Percentiles rank a stretch among this genome's conserved stretches.
These are phyloP conservation scores for Hermetia illucens DNA, from an alignment of 1,140 invertebrate genomes.

Conservation along the genomic window DNA sequence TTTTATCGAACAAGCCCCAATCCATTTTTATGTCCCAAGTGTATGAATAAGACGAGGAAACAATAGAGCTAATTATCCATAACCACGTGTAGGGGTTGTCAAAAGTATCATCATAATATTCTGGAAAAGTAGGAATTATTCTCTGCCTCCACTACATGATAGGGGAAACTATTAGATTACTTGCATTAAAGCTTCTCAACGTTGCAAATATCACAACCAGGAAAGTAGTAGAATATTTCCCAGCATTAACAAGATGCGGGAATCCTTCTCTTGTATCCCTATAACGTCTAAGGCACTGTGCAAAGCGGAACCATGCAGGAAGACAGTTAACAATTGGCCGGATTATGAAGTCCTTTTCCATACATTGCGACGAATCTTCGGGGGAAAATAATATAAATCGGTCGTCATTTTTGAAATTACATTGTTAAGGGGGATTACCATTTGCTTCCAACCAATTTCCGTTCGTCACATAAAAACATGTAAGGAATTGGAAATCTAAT, in stretches of 20 bases:
- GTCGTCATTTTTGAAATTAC: background rate
- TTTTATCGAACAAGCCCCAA: constrained; percentile 91
- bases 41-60: constrained; percentile 74
- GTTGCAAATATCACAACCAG: constrained; percentile 82
- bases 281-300: constrained; percentile 93
- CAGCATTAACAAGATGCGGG: constrained; percentile 93
- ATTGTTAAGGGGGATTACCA: constrained; percentile 23
- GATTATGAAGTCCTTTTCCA: constrained; percentile 44
- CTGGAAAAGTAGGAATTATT: constrained; percentile 24
- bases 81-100: constrained; percentile 71
- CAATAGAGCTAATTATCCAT: constrained; percentile 58
- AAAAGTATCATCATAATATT: constrained; percentile 39
- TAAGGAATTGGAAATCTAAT: constrained; percentile 86
- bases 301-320: constrained; percentile 95
- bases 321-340: constrained; percentile 76
- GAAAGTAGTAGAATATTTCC: constrained; percentile 97
- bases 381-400: constrained; percentile 1
- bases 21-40: constrained; percentile 97
- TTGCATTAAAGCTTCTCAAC: constrained; percentile 48
- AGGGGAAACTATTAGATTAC: constrained; percentile 28
- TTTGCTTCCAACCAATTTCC: constrained; percentile 50
- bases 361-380: constrained; percentile 42
- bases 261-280: constrained; percentile 77
- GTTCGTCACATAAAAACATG: constrained; percentile 68
- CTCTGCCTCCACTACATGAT: background rate